Conservation (phyloP, 2,797 vertebrate genomes). For the Acrossocheilus fasciatus region DNA sequence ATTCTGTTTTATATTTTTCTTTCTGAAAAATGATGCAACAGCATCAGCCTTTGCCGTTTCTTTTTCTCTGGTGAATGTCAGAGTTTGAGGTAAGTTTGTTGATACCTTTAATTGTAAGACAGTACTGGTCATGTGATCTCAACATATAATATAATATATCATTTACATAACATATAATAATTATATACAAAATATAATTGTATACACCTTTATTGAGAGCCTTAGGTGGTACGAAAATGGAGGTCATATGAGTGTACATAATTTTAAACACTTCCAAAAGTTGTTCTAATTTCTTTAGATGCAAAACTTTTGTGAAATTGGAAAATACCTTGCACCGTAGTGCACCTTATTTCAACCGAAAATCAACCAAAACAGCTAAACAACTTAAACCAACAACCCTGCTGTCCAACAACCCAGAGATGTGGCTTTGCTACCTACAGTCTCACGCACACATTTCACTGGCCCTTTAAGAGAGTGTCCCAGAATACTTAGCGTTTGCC, state of each 20-base stretch:
- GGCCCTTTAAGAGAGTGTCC: constrained; percentile 50
- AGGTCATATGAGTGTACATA: background rate
- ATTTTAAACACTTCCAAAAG: no score
- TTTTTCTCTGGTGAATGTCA: background rate
- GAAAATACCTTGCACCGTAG: no score
- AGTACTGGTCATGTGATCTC: background rate
- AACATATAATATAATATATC: no score
- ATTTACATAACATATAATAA: no score
- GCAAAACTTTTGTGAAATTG: background rate
- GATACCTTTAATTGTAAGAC: background rate
- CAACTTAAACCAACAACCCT: background rate
- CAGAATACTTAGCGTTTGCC: constrained; percentile 35
- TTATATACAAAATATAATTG: no score
- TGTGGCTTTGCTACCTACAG: no score
- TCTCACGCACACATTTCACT: background rate
- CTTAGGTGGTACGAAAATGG: no score
- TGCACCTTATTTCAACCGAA: background rate
- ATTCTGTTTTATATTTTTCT: background rate
- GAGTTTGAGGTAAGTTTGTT: background rate
- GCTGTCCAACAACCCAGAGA: background rate
- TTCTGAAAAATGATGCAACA: background rate
- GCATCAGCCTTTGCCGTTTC: background rate
- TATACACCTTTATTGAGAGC: no score
- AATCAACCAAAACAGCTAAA: background rate
- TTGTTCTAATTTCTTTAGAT: no score